These are phyloP conservation scores for Lingula anatina DNA, from an alignment of 2,888 invertebrate genomes.

Conservation along the genomic window DNA sequence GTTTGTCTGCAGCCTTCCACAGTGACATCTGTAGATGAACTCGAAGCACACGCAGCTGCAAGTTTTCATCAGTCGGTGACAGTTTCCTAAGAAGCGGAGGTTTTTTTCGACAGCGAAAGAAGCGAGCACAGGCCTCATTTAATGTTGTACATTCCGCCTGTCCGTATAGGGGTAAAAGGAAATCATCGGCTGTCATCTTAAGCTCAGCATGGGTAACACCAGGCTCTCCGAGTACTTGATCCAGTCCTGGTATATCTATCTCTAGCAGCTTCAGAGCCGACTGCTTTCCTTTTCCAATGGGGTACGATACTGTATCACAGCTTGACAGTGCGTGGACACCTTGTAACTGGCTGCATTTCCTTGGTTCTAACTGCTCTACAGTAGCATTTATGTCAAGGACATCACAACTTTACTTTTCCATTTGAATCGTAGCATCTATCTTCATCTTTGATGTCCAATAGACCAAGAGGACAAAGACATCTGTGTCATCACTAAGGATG, in stretches of 20 bases:
- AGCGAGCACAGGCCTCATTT: neutral
- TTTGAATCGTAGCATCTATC: too few relatives aligned
- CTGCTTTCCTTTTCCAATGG: neutral
- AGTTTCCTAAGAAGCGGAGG: neutral
- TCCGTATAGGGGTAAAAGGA: neutral
- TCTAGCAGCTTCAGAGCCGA: neutral
- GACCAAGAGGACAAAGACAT: neutral
- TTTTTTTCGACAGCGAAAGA: neutral
- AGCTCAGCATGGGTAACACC: neutral
- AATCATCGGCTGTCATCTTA: neutral
- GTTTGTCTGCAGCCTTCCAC: neutral
- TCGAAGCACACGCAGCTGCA: neutral
- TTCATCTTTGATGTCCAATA: too few relatives aligned
- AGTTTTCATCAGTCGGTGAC: neutral
- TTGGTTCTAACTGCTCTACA: neutral
- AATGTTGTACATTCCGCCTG: neutral
- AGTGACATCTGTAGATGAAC: neutral
- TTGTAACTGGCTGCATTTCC: neutral
- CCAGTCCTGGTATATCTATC: neutral
- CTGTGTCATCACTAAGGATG: neutral
- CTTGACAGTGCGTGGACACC: neutral
- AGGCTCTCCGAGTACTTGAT: neutral
- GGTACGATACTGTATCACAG: neutral
- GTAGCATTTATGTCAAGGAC: neutral
- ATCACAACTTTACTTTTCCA: neutral